phyloP scores from a whole-genome alignment of 2,888 invertebrate species.

The Mesoligia furuncula region DNA sequence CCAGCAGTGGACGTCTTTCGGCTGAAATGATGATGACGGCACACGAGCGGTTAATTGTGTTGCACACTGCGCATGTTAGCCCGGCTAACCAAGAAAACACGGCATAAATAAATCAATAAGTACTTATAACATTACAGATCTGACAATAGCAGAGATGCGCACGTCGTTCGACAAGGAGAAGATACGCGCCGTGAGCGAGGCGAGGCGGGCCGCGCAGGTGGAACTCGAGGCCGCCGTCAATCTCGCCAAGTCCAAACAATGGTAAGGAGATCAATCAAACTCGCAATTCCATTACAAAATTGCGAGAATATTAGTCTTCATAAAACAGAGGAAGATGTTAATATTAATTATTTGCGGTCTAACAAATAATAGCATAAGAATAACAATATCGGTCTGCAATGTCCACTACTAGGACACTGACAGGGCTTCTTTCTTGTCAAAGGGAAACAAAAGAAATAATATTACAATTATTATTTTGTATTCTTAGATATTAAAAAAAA shows the following conservation, averaged over 20 bases:
- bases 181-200: slow-evolving; percentile 91
- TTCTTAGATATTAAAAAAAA: no score
- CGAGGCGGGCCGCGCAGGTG: slow-evolving; percentile 91
- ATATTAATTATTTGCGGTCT: background rate
- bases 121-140: slow-evolving; percentile 85
- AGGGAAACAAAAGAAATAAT: background rate
- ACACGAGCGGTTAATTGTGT: no score
- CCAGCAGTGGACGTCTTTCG: no score
- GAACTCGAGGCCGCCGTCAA: slow-evolving; percentile 94
- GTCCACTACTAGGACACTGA: no score
- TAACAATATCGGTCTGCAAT: background rate
- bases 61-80: background rate
- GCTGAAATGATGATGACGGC: no score
- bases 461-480: no score
- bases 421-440: background rate
- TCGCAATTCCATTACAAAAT: background rate
- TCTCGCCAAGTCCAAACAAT: slow-evolving; percentile 96
- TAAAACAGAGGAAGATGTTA: background rate
- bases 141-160: slow-evolving; percentile 93
- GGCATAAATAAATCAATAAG: slow-evolving; percentile 13
- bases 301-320: background rate
- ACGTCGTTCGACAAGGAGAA: slow-evolving; percentile 93
- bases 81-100: no score
- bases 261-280: slow-evolving; percentile 86
- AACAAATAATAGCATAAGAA: background rate